Evolutionary conservation across 2,888 invertebrate species (phyloP).

Genomic region (Spialia ferax): DNA sequence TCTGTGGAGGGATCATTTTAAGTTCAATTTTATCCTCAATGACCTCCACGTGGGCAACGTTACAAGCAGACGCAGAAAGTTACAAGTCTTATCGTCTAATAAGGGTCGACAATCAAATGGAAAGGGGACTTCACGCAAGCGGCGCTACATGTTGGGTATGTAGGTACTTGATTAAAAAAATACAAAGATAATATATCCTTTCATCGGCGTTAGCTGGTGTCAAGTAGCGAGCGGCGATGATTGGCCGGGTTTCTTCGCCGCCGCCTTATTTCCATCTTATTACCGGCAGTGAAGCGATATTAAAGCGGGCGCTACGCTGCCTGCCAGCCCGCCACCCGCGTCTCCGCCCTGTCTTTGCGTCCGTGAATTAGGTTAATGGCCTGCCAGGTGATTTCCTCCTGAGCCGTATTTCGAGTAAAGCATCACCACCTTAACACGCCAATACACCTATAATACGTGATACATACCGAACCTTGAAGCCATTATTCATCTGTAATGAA

Average conservation of each 20-base stretch:
- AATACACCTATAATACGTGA: conserved; percentile 68
- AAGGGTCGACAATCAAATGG: no score
- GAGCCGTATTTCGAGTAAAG: conserved; percentile 78
- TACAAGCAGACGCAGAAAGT: neutral
- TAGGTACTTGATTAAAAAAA: conserved; percentile 12
- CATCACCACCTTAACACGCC: conserved; percentile 75
- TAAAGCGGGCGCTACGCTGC: conserved; percentile 73
- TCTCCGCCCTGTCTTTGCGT: conserved; percentile 84
- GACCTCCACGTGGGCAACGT: neutral
- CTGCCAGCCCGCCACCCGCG: conserved; percentile 64
- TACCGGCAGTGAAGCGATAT: conserved; percentile 82
- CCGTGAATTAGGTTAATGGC: conserved; percentile 87
- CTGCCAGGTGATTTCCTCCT: conserved; percentile 86
- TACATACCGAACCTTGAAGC: conserved; percentile 56
- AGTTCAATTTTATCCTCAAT: neutral
- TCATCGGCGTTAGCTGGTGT: conserved; percentile 52
- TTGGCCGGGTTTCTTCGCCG: conserved; percentile 79
- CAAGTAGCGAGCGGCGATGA: conserved; percentile 78
- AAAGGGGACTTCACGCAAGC: no score
- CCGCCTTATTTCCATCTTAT: conserved; percentile 85
- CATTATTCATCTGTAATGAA: conserved; percentile 44
- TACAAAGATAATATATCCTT: conserved; percentile 24
- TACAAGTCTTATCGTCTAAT: no score
- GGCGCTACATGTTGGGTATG: neutral
- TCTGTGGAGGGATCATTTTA: no score